Conservation (phyloP, 1,140 invertebrate genomes). For the Drosophila ohnishii region DNA sequence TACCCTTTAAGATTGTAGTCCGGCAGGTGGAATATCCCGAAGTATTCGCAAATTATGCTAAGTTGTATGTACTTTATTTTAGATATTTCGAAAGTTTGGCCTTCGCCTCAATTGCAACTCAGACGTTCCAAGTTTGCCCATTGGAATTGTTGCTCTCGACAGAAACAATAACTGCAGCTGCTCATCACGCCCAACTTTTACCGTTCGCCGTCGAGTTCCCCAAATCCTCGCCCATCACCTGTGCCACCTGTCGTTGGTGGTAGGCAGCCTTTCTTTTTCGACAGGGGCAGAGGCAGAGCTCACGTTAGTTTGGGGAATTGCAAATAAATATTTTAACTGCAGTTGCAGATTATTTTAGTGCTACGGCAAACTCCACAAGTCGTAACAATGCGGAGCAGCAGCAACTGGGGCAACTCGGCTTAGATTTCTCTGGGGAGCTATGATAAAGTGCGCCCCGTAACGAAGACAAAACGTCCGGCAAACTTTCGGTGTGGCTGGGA, state of each 20-base stretch:
- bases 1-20: constrained; percentile 1
- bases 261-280: constrained; percentile 3
- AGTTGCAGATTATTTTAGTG: constrained; percentile 81
- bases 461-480: constrained; percentile 60
- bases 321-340: constrained; percentile 82
- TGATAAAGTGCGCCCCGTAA: constrained; percentile 67
- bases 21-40: background rate
- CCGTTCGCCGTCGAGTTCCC: constrained; percentile 10
- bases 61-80: background rate
- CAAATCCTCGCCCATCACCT: constrained; percentile 11
- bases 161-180: constrained; percentile 64
- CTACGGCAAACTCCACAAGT: constrained; percentile 42
- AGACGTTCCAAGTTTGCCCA: constrained; percentile 13
- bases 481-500: constrained; percentile 33
- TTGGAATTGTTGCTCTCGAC: constrained; percentile 30
- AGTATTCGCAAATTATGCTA: background rate
- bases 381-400: constrained; percentile 47
- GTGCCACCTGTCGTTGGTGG: constrained; percentile 20
- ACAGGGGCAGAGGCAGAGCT: constrained; percentile 19
- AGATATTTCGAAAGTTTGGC: background rate
- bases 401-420: constrained; percentile 56
- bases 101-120: background rate
- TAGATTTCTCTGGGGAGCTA: constrained; percentile 70
- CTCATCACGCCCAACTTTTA: constrained; percentile 52
- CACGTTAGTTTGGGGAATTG: constrained; percentile 78